Evolutionary conservation across 2,888 invertebrate species (phyloP).

Genomic region (Theristus sp.): DNA sequence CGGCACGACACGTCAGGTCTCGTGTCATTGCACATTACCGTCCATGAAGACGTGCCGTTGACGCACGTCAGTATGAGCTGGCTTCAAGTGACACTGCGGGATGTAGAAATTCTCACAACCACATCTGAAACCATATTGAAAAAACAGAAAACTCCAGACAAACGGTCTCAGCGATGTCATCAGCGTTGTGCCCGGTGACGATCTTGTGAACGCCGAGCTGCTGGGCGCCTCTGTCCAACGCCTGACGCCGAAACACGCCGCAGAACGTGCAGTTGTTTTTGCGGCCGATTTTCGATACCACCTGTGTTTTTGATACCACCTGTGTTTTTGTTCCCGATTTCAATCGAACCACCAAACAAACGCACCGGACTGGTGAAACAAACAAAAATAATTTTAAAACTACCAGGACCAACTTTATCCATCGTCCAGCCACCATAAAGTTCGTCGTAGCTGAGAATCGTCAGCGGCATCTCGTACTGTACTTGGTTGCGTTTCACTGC

Average conservation of each 20-base stretch:
- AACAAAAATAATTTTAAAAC: too few relatives aligned
- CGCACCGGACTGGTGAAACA: too few relatives aligned
- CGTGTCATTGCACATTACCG: too few relatives aligned
- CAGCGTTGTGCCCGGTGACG: slow-evolving; percentile 55
- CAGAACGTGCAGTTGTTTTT: slow-evolving; percentile 71
- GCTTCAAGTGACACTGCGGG: too few relatives aligned
- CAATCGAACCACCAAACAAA: not conserved
- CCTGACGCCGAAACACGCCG: slow-evolving; percentile 67
- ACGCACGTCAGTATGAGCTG: too few relatives aligned
- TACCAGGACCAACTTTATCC: slow-evolving; percentile 44
- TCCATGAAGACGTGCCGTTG: too few relatives aligned
- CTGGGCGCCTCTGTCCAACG: slow-evolving; percentile 72
- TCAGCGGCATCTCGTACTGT: slow-evolving; percentile 78
- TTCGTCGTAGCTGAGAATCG: slow-evolving; percentile 74
- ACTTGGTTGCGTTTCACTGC: slow-evolving; percentile 77
- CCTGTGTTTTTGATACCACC: too few relatives aligned
- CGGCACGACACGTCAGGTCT: too few relatives aligned
- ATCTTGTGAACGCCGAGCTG: slow-evolving; percentile 71
- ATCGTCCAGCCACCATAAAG: slow-evolving; percentile 62
- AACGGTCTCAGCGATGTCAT: slow-evolving; percentile 87
- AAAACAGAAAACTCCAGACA: too few relatives aligned
- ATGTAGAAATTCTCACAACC: not conserved
- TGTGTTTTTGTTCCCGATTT: too few relatives aligned
- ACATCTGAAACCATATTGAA: not conserved
- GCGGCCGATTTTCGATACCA: slow-evolving; percentile 28